Percentiles rank a stretch among this genome's conserved stretches.
Evolutionary conservation across 35 echinoderm and acorn worm genomes (phyloP).

Genomic region (Ophiothrix spiculata): DNA sequence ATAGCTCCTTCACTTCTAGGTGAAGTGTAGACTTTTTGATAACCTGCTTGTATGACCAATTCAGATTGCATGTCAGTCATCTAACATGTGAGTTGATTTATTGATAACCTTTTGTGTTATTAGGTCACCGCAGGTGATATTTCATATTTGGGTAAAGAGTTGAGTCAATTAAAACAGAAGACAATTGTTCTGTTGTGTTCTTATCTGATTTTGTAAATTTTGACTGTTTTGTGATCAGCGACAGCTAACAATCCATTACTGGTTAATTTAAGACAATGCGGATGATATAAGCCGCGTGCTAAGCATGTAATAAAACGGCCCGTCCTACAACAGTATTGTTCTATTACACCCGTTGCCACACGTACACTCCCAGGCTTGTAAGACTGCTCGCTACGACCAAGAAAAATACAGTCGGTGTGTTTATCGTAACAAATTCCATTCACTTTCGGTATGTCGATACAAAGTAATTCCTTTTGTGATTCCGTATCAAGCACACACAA

Average conservation of each 20-base stretch:
- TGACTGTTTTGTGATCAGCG: background rate
- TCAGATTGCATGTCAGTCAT: too few relatives aligned
- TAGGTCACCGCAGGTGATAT: too few relatives aligned
- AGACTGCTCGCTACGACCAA: background rate
- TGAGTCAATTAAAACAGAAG: too few relatives aligned
- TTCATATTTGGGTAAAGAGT: too few relatives aligned
- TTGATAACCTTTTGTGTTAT: too few relatives aligned
- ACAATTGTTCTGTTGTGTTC: too few relatives aligned
- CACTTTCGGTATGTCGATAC: background rate
- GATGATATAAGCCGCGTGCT: background rate
- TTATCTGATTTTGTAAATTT: background rate
- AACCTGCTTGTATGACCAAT: too few relatives aligned
- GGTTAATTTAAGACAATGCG: background rate
- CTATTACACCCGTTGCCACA: background rate
- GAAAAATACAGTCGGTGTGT: background rate
- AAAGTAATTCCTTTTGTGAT: background rate
- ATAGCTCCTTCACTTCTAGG: too few relatives aligned
- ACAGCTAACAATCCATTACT: background rate
- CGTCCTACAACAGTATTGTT: background rate
- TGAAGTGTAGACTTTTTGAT: too few relatives aligned
- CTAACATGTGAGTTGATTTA: too few relatives aligned
- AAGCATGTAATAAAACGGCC: background rate
- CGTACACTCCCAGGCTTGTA: background rate
- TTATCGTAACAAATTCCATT: slow-evolving; percentile 9
- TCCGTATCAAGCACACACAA: background rate